Evolutionary conservation across 1,140 invertebrate species (phyloP).

Genomic region (Drosophila watanabei): DNA sequence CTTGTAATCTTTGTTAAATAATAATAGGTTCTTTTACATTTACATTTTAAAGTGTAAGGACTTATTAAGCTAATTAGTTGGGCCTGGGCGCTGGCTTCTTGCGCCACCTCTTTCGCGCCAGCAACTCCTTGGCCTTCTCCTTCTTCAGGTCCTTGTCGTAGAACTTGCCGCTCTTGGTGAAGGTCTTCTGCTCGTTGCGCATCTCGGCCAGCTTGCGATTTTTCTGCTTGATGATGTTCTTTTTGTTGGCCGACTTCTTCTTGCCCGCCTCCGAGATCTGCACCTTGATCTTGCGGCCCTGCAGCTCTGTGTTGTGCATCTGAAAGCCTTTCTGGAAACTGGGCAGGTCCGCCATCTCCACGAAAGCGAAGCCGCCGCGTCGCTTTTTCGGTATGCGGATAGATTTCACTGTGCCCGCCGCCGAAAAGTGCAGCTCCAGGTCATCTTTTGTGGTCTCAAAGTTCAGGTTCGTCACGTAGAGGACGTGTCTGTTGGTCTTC

Average conservation of each 20-base stretch:
- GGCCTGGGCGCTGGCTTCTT: constrained; percentile 65
- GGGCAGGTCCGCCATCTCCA: constrained; percentile 79
- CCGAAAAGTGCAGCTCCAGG: constrained; percentile 64
- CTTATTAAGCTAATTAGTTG: constrained; percentile 38
- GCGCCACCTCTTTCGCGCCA: constrained; percentile 79
- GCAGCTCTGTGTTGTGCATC: constrained; percentile 77
- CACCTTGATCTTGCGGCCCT: constrained; percentile 78
- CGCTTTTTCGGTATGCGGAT: constrained; percentile 84
- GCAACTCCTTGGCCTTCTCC: constrained; percentile 79
- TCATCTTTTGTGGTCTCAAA: constrained; percentile 76
- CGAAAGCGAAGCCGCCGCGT: constrained; percentile 80
- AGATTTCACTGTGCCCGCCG: constrained; percentile 70
- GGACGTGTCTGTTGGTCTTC: constrained; percentile 76
- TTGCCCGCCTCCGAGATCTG: constrained; percentile 84
- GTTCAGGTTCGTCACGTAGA: constrained; percentile 84
- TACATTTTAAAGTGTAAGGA: constrained; percentile 22
- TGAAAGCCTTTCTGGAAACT: constrained; percentile 74
- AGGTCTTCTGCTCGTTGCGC: constrained; percentile 83
- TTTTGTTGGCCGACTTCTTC: constrained; percentile 85
- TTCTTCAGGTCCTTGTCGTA: constrained; percentile 85
- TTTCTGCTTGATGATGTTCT: constrained; percentile 85
- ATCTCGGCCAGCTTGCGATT: constrained; percentile 84
- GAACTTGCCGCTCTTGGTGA: constrained; percentile 84
- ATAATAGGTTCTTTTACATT: constrained; percentile 54
- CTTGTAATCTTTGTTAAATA: constrained; percentile 37